A percentile compares a stretch with the other conserved stretches of the same genome.
phyloP scores from a whole-genome alignment of 2,888 invertebrate genomes.

The Volucella inanis region DNA sequence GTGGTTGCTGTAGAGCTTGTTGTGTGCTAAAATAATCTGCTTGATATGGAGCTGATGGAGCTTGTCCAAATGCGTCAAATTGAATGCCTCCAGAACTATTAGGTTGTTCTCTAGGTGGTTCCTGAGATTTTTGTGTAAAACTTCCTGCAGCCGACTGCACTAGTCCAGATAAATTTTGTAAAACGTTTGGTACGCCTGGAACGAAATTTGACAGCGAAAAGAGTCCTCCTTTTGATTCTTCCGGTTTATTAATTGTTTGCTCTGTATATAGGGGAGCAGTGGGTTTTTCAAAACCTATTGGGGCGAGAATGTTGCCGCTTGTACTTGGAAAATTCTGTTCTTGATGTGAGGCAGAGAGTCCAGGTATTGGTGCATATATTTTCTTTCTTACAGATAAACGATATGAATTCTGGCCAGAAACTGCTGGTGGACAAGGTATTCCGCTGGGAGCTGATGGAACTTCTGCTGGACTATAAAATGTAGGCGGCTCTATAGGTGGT shows the following conservation, averaged over 20 bases:
- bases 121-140: slow-evolving; percentile 70
- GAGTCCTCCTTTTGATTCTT: slow-evolving; percentile 78
- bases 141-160: slow-evolving; percentile 81
- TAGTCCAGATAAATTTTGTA: slow-evolving; percentile 80
- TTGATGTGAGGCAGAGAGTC: slow-evolving; percentile 82
- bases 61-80: slow-evolving; percentile 20
- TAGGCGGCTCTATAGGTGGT: slow-evolving; percentile 78
- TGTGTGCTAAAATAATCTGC: neutral
- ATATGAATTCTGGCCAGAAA: slow-evolving; percentile 84
- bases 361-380: slow-evolving; percentile 91
- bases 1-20: too few species aligned
- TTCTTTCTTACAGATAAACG: slow-evolving; percentile 88
- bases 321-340: slow-evolving; percentile 37
- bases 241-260: slow-evolving; percentile 30
- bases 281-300: slow-evolving; percentile 48
- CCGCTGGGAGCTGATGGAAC: slow-evolving; percentile 69
- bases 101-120: slow-evolving; percentile 40
- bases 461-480: slow-evolving; percentile 81
- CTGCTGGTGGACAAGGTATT: slow-evolving; percentile 55
- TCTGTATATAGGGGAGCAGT: slow-evolving; percentile 32
- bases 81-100: slow-evolving; percentile 32
- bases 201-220: slow-evolving; percentile 81
- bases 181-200: slow-evolving; percentile 79
- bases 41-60: slow-evolving; percentile 46
- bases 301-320: slow-evolving; percentile 37